Evolutionary conservation across 2,113 vertebrate species (phyloP).

Genomic region (Henicopernis longicauda): DNA sequence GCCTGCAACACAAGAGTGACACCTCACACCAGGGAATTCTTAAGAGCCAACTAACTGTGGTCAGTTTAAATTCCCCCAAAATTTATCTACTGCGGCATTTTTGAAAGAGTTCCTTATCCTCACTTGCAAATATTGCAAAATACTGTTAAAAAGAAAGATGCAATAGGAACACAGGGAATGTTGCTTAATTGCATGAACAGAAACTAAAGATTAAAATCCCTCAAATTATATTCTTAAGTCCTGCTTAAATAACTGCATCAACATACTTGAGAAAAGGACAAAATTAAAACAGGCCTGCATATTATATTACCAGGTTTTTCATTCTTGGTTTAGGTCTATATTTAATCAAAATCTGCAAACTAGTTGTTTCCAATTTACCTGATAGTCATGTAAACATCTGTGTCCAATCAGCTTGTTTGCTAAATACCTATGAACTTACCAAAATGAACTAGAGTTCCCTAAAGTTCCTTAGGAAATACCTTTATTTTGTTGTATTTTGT

Average conservation of each 20-base stretch:
- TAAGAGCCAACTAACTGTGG: not conserved
- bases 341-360: not conserved
- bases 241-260: not conserved
- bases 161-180: not conserved
- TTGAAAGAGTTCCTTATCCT: not conserved
- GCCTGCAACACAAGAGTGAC: not conserved
- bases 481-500: not conserved
- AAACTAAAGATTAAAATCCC: not conserved
- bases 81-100: not conserved
- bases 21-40: conserved; percentile 29
- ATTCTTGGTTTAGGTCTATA: not conserved
- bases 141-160: not conserved
- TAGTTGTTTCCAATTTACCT: not conserved
- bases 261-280: not conserved
- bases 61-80: not conserved
- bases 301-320: not conserved
- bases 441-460: not conserved
- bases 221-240: not conserved
- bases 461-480: not conserved
- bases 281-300: not conserved
- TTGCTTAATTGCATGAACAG: not conserved
- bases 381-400: not conserved
- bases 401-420: not conserved
- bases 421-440: not conserved
- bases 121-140: not conserved